phyloP scores from a whole-genome alignment of 2,888 invertebrate genomes.

The Catocala sponsa region DNA sequence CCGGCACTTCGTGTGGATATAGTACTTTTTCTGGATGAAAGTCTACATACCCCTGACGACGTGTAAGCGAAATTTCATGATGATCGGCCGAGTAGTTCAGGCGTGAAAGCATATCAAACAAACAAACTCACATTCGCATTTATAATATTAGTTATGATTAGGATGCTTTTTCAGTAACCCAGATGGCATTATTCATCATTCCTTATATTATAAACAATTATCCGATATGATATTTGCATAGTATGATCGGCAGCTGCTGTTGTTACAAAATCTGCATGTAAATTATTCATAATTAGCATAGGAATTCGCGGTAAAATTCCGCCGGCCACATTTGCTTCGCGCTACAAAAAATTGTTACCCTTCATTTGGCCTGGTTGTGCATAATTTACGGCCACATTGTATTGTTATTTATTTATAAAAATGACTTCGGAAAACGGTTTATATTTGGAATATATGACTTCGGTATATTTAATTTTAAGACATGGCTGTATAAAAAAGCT shows the following conservation, averaged over 20 bases:
- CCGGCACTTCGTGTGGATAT: too few relatives aligned
- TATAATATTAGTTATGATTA: too few relatives aligned
- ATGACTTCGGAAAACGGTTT: slow-evolving; percentile 2
- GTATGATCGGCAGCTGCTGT: slow-evolving; percentile 5
- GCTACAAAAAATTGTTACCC: slow-evolving; percentile 12
- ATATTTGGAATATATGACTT: slow-evolving; percentile 11
- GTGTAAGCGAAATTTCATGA: too few relatives aligned
- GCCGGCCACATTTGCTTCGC: slow-evolving; percentile 7
- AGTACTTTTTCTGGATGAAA: too few relatives aligned
- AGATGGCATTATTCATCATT: too few relatives aligned
- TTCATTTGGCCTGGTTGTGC: slow-evolving; percentile 10
- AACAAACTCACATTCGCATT: too few relatives aligned
- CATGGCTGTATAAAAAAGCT: too few relatives aligned
- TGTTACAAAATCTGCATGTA: slow-evolving; percentile 17
- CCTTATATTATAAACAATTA: not conserved
- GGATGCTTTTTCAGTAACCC: too few relatives aligned
- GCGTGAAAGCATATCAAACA: too few relatives aligned
- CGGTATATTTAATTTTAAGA: not conserved
- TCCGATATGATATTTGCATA: slow-evolving; percentile 1
- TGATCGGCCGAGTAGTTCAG: too few relatives aligned
- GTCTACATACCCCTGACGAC: too few relatives aligned
- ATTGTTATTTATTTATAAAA: slow-evolving; percentile 9
- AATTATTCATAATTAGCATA: slow-evolving; percentile 18
- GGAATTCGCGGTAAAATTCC: slow-evolving; percentile 13
- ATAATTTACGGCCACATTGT: slow-evolving; percentile 7